Evolutionary conservation across 1,140 invertebrate genomes (phyloP), one percentile per base, ranked within the genome.

Genomic region (Dendroctonus valens): DNA sequence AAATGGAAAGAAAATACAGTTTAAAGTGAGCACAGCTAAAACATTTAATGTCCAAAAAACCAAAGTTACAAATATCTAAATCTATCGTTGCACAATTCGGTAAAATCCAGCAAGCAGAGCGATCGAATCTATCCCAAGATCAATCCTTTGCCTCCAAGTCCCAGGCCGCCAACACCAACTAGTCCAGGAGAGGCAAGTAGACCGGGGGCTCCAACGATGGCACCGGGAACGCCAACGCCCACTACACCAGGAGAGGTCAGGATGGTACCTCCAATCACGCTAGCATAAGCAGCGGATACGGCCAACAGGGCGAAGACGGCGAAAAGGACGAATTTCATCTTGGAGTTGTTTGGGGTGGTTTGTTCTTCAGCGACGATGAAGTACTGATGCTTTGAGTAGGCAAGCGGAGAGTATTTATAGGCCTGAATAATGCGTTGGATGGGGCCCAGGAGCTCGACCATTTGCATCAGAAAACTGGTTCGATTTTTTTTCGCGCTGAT

Each of bases 291-390:
- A 9, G 67, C 62, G 14, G 46, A 50, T 7, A 69, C 44, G 63
- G 67, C 69, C 41, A 71, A 53, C 44, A 71, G 7, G 57, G 63
- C 69, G 44, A 71, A 51, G 49, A 71, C 14, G 41, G 59, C 67
- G 38, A 71, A 65, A 8, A 69, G 39, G 7, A 71, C 7, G 62
- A 66, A 66, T 59, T 71, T 71, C 58, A 71, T 66, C 65, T 55
- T 61, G 15, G 40, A 40, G 9, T 46, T 46, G 42, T 26, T 26
- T 26, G 26, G 26, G 26, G 1, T 26, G 26, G 26, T 26, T 26
- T 26, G 26, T 26, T 26, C 26, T 26, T 26, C 26, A 26, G 26
- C 26, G 26, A 26, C 26, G 26, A 26, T 26, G 26, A 26, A 26
- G 26, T 26, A 26, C 26, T 26, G 26, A 26, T 26, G 26, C 26